These are phyloP conservation scores for Lepidocolaptes lacrymiger DNA, from an alignment of 2,797 vertebrate species.

Conservation along the genomic window DNA sequence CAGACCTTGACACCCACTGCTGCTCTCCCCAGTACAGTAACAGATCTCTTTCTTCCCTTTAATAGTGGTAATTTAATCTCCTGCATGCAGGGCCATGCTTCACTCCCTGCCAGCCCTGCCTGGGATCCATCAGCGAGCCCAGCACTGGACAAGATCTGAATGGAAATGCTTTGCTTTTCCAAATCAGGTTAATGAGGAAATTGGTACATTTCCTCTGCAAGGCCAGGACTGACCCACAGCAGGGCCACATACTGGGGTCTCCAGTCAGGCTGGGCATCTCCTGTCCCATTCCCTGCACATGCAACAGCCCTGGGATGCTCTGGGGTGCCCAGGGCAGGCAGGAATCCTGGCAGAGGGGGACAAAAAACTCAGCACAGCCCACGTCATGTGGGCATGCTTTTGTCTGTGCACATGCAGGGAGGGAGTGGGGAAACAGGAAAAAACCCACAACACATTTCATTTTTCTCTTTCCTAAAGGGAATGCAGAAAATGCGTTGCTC, in stretches of 20 bases:
- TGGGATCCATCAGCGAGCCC: slow-evolving; percentile 34
- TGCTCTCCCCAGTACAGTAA: neutral
- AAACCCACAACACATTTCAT: rapidly evolving
- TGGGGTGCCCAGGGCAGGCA: neutral
- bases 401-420: neutral
- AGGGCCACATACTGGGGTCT: rapidly evolving
- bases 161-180: slow-evolving; percentile 43
- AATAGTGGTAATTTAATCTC: slow-evolving; percentile 55
- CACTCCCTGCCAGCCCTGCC: neutral
- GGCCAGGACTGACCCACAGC: neutral
- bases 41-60: slow-evolving; percentile 39
- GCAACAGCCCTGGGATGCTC: neutral
- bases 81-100: slow-evolving; percentile 25
- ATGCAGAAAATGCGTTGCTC: neutral
- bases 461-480: neutral
- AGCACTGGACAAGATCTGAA: slow-evolving; percentile 29
- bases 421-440: neutral
- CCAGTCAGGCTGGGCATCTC: neutral
- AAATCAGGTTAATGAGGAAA: slow-evolving; percentile 69
- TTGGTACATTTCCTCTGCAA: slow-evolving; percentile 16
- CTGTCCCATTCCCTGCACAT: neutral
- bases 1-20: neutral
- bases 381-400: rapidly evolving
- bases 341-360: neutral
- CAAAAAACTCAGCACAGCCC: neutral